Evolutionary conservation across 1,140 invertebrate genomes (phyloP).

Genomic region (Lepidostoma basale): DNA sequence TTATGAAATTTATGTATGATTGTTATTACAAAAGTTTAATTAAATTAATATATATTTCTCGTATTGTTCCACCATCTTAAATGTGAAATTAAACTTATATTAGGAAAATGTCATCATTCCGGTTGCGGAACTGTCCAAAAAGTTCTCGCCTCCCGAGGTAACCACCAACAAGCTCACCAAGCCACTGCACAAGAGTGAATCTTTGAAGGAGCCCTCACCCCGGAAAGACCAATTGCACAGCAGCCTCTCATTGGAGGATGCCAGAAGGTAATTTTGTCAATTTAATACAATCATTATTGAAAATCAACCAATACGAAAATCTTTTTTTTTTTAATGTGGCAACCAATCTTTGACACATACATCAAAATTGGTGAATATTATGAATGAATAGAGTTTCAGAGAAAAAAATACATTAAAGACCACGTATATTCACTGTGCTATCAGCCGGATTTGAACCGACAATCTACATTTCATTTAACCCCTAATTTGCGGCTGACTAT

Average conservation of each 20-base stretch:
- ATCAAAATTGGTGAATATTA: too few relatives aligned
- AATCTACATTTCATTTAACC: too few relatives aligned
- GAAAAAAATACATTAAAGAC: too few relatives aligned
- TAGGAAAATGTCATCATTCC: background rate
- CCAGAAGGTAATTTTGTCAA: conserved; percentile 35
- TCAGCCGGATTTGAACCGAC: too few relatives aligned
- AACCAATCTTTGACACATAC: too few relatives aligned
- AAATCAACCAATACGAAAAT: too few relatives aligned
- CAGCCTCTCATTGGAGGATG: conserved; percentile 43
- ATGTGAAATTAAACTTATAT: background rate
- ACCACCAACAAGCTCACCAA: conserved; percentile 39
- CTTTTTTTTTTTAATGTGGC: too few relatives aligned
- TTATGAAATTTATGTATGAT: background rate
- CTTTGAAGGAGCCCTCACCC: conserved; percentile 40
- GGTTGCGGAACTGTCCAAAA: conserved; percentile 7
- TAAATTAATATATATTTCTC: background rate
- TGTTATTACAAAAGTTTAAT: background rate
- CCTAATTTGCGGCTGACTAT: too few relatives aligned
- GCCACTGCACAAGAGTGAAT: conserved; percentile 41
- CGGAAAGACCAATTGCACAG: conserved; percentile 32
- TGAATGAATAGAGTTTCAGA: too few relatives aligned
- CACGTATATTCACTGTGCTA: too few relatives aligned
- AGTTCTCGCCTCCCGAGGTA: conserved; percentile 11
- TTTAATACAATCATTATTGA: too few relatives aligned
- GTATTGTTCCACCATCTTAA: too few relatives aligned